These are phyloP conservation scores for Alentia gelatinosa DNA, from an alignment of 2,888 invertebrate genomes.

Conservation along the genomic window DNA sequence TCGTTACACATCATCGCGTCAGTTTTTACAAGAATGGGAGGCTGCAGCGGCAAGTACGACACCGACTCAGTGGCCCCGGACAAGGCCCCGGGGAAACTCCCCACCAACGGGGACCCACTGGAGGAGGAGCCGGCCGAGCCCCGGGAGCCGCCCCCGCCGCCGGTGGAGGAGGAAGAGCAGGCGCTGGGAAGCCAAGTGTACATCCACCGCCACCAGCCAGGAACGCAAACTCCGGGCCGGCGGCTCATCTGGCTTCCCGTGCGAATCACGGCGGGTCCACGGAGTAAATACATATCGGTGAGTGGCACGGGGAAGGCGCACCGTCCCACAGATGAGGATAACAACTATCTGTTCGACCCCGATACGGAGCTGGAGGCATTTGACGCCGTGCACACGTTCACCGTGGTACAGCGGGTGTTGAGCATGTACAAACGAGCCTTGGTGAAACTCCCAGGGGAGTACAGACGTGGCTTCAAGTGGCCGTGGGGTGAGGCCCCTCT, in stretches of 20 bases:
- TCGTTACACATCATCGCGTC: no score
- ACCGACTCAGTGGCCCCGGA: not conserved
- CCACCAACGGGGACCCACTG: not conserved
- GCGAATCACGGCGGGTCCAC: not conserved
- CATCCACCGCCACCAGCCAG: not conserved
- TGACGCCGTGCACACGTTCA: constrained; percentile 44
- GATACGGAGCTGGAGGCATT: not conserved
- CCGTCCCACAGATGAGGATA: constrained; percentile 35
- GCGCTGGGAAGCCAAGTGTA: constrained; percentile 11
- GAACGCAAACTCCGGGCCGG: not conserved
- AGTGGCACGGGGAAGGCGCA: not conserved
- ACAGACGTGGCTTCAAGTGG: not conserved
- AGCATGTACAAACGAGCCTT: constrained; percentile 13
- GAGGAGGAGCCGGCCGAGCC: not conserved
- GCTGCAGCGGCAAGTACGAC: constrained; percentile 25
- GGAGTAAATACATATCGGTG: not conserved
- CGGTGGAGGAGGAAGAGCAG: not conserved
- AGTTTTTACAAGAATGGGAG: not conserved
- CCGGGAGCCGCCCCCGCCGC: not conserved
- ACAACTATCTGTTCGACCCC: constrained; percentile 51
- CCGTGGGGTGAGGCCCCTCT: constrained; percentile 32
- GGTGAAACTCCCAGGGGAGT: not conserved
- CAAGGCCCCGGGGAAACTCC: not conserved
- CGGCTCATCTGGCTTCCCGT: constrained; percentile 28
- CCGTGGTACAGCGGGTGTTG: constrained; percentile 4